These are phyloP conservation scores for Nasonia oneida DNA, from an alignment of 2,888 invertebrate species.

Conservation along the genomic window DNA sequence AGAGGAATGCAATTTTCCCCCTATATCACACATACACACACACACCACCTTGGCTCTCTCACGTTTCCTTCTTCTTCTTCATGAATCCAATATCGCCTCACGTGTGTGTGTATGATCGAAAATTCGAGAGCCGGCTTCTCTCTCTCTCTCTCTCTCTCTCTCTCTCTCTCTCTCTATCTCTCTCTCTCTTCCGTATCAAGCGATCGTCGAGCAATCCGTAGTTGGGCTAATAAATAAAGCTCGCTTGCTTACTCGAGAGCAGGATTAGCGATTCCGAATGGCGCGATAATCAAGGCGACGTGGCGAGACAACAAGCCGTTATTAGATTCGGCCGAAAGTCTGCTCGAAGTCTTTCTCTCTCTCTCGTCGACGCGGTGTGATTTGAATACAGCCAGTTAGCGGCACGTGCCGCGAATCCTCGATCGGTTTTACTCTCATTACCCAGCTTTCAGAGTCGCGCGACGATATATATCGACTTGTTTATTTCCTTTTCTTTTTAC, in stretches of 20 bases:
- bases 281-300: conserved; percentile 42
- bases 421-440: conserved; percentile 71
- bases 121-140: not conserved
- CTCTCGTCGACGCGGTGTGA: conserved; percentile 72
- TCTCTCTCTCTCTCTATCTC: too few species aligned
- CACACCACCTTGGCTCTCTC: not conserved
- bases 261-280: conserved; percentile 44
- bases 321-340: conserved; percentile 39
- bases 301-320: conserved; percentile 35
- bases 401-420: conserved; percentile 75
- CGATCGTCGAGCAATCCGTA: too few species aligned
- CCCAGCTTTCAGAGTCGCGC: conserved; percentile 63
- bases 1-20: conserved; percentile 48
- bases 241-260: not conserved
- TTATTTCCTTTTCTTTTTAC: not conserved
- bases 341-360: conserved; percentile 71
- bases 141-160: not conserved
- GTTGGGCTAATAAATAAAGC: not conserved
- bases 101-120: conserved; percentile 4
- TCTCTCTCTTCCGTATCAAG: too few species aligned
- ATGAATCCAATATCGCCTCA: conserved; percentile 61
- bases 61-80: conserved; percentile 40
- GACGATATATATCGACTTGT: conserved; percentile 58
- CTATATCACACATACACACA: not conserved
- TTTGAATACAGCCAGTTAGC: conserved; percentile 79